Evolutionary conservation across 2,113 vertebrate genomes (phyloP), one percentile per base, ranked within the genome.

Genomic region (Antechinus flavipes): DNA sequence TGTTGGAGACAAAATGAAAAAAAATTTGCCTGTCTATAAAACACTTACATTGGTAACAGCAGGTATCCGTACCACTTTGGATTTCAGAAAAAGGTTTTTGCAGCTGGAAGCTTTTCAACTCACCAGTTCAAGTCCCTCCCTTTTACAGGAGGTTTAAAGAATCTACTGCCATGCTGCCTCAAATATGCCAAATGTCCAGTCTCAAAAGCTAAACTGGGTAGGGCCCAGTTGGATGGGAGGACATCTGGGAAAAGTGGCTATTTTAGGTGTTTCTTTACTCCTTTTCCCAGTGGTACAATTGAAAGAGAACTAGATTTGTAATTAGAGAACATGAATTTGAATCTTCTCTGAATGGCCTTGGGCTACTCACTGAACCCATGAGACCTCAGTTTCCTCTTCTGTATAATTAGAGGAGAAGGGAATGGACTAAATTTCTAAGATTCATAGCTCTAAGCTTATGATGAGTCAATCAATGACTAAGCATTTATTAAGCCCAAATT

Each of bases 61-160:
- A 84, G 19, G 68, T 8, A 42, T 22, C 16, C 8, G 1, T 52
- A 52, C 9, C 90, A 92, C 89, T 90, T 94, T 96, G 10, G 25
- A 42, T 68, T 26, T 68, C 10, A 24, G 89, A 90, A 90, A 84
- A 97, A 95, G 46, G 42, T n/a, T 12, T 22, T 52, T 68, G 84
- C 54, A 90, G 76, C 25, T 47, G 54, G 90, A 95, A 93, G 8
- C 14, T 89, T 92, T 90, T 42, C 52, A 53, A 19, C 47, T 54
- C 12, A 93, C 50, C 47, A 50, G 49, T 94, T 91, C 56, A 42
- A 92, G 54, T 8, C 90, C 16, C 56, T 93, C 58, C 30, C 90
- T 58, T 90, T 46, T 14, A 2, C 25, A 54, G 52, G 35, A 8
- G 53, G 4, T 84, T 30, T 68, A 68, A 27, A 61, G 30, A 68